Evolutionary conservation across 2,888 invertebrate species (phyloP).

Genomic region (Lasioglossum oenotherae): DNA sequence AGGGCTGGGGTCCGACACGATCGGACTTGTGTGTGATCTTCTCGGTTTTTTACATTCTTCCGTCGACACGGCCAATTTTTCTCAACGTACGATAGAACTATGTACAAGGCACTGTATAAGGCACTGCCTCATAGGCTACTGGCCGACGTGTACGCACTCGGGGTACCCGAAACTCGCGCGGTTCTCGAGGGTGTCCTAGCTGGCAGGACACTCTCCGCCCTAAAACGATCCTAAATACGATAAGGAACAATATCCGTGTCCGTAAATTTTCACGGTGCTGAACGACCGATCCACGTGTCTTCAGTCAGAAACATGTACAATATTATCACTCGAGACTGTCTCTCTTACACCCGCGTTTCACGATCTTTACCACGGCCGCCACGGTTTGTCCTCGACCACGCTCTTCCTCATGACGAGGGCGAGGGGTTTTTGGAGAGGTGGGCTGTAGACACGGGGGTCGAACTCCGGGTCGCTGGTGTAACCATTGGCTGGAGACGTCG

Average conservation of each 20-base stretch:
- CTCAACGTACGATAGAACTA: conserved; percentile 56
- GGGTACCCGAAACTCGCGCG: conserved; percentile 43
- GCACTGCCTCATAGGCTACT: conserved; percentile 80
- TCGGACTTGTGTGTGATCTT: background rate
- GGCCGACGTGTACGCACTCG: conserved; percentile 73
- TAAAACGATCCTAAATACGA: conserved; percentile 43
- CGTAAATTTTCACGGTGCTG: conserved; percentile 30
- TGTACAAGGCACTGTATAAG: conserved; percentile 82
- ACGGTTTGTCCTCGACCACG: conserved; percentile 89
- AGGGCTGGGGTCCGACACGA: background rate
- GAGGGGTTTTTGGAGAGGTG: conserved; percentile 87
- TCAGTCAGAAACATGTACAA: conserved; percentile 20
- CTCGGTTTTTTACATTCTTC: conserved; percentile 8
- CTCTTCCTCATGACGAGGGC: conserved; percentile 90
- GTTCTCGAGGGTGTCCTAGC: conserved; percentile 39
- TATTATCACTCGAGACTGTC: conserved; percentile 51
- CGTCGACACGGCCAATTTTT: background rate
- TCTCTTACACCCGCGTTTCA: background rate
- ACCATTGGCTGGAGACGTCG: conserved; percentile 82
- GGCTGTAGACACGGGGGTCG: conserved; percentile 83
- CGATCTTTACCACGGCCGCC: conserved; percentile 90
- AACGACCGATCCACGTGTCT: conserved; percentile 51
- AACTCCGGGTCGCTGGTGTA: conserved; percentile 83
- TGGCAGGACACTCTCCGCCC: conserved; percentile 37
- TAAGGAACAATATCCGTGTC: conserved; percentile 64